Evolutionary conservation across 2,113 vertebrate species (phyloP).

Genomic region (Tricholaema leucomelas): DNA sequence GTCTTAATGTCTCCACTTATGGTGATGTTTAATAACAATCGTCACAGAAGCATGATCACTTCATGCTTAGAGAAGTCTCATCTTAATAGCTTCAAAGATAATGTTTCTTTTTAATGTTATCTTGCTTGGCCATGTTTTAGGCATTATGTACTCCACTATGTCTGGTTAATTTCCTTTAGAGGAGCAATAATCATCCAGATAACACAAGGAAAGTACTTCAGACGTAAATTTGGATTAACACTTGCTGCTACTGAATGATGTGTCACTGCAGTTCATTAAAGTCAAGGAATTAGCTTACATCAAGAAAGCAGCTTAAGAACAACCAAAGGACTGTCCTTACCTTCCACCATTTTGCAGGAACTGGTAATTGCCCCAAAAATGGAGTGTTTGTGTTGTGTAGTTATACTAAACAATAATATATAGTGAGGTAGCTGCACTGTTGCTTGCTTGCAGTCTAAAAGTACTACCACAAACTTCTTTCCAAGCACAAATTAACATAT

Average conservation of each 20-base stretch:
- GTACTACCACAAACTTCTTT: neutral
- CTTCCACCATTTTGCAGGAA: neutral
- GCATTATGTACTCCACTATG: rapidly evolving
- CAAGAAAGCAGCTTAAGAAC: neutral
- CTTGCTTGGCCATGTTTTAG: neutral
- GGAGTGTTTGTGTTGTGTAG: neutral
- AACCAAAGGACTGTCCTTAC: neutral
- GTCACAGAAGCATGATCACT: neutral
- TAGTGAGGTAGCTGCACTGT: neutral
- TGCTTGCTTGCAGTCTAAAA: neutral
- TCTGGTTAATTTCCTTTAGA: neutral
- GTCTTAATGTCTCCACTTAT: neutral
- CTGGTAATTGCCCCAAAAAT: neutral
- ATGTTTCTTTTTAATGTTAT: neutral
- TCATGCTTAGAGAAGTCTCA: neutral
- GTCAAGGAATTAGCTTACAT: neutral
- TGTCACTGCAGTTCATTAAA: neutral
- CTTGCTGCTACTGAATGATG: neutral
- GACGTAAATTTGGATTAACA: neutral
- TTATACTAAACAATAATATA: neutral
- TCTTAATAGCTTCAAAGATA: neutral
- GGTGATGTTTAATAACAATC: neutral
- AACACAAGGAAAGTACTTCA: neutral
- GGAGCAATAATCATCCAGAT: neutral
- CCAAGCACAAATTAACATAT: neutral